A percentile compares a stretch with the other conserved stretches of the same genome.
These are phyloP conservation scores for Ladona fulva DNA, from an alignment of 1,140 invertebrate genomes.

Conservation along the genomic window DNA sequence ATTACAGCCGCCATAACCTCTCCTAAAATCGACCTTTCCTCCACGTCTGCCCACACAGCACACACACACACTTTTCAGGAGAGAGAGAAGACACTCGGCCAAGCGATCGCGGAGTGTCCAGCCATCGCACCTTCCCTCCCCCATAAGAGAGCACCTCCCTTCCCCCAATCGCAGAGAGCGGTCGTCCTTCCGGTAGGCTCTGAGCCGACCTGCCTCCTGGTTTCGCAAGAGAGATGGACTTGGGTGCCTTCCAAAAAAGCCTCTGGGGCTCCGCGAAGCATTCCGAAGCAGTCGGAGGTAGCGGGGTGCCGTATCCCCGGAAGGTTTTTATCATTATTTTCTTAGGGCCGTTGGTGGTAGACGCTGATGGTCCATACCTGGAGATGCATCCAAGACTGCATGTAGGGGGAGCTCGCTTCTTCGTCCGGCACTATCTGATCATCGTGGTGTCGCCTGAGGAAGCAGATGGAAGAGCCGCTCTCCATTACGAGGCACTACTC, in stretches of 20 bases:
- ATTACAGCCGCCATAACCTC: too few species aligned
- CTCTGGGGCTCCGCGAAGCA: background rate
- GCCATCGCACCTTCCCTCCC: too few species aligned
- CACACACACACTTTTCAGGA: too few species aligned
- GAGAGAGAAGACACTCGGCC: too few species aligned
- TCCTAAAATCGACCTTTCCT: too few species aligned
- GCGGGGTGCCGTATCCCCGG: background rate
- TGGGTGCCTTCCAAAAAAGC: background rate
- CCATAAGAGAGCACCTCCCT: too few species aligned
- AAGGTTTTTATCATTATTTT: too few species aligned
- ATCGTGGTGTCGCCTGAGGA: background rate
- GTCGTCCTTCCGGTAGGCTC: background rate
- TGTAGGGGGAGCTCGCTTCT: background rate
- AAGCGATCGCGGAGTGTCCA: too few species aligned
- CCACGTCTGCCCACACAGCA: too few species aligned
- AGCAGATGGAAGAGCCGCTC: background rate
- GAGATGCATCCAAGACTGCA: conserved; percentile 3
- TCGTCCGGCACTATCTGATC: conserved; percentile 2
- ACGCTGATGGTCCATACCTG: background rate
- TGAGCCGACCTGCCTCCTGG: background rate
- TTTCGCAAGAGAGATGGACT: background rate
- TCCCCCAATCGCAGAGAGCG: too few species aligned
- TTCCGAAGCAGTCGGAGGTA: background rate
- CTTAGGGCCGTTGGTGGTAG: background rate
- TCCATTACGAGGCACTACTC: background rate